Percentiles rank a stretch among this genome's conserved stretches.
Conservation (phyloP, 2,797 vertebrate genomes). For the Holocentrus rufus region DNA sequence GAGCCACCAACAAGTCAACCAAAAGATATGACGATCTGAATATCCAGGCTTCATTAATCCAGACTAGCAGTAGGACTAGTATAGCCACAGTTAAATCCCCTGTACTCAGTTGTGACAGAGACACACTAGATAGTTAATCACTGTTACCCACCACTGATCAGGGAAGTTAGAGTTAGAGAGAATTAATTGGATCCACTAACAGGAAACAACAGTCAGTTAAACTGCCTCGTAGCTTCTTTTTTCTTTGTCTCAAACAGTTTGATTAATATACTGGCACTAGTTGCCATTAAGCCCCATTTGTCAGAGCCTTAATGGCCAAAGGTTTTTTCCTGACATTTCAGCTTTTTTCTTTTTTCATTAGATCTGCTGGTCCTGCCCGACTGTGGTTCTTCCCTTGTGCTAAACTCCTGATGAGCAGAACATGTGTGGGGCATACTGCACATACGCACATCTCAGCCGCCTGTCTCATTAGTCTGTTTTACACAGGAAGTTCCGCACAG, state of each 20-base stretch:
- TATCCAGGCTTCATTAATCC: too few relatives aligned
- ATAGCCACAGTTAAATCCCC: neutral
- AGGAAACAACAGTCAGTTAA: slow-evolving; percentile 14
- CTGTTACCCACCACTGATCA: slow-evolving; percentile 4
- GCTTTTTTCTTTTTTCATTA: slow-evolving; percentile 24
- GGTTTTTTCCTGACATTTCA: slow-evolving; percentile 28
- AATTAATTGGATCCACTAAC: slow-evolving; percentile 3
- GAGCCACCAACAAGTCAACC: too few relatives aligned
- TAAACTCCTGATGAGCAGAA: slow-evolving; percentile 13
- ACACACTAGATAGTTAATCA: slow-evolving; percentile 16
- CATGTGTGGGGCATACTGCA: slow-evolving; percentile 15
- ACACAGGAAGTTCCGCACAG: slow-evolving; percentile 9
- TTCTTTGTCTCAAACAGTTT: slow-evolving; percentile 22
- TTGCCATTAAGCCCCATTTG: slow-evolving; percentile 35
- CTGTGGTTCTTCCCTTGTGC: slow-evolving; percentile 14
- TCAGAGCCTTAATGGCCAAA: slow-evolving; percentile 30
- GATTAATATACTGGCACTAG: slow-evolving; percentile 34
- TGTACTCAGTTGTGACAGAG: slow-evolving; percentile 1
- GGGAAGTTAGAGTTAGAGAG: slow-evolving; percentile 4
- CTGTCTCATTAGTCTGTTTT: slow-evolving; percentile 20
- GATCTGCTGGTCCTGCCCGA: slow-evolving; percentile 29
- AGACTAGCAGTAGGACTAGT: too few relatives aligned
- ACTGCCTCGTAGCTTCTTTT: slow-evolving; percentile 8
- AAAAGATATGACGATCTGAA: too few relatives aligned
- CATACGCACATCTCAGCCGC: neutral